These are phyloP conservation scores for Formica selysi DNA, from an alignment of 1,140 invertebrate genomes.

Conservation along the genomic window DNA sequence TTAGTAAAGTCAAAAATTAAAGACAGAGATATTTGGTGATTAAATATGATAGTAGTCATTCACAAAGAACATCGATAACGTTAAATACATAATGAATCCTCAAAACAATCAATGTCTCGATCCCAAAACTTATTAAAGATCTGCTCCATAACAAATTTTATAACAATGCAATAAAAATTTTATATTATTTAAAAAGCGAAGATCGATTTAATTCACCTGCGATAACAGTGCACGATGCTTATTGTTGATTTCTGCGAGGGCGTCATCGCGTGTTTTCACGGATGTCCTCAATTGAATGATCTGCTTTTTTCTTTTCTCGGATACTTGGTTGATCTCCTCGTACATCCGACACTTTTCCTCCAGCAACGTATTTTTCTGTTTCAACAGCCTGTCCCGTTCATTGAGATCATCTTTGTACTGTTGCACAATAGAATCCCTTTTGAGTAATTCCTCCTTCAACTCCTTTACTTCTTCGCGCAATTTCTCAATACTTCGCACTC, in stretches of 20 bases:
- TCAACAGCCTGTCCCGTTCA: conserved; percentile 81
- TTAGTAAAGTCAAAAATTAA: not conserved
- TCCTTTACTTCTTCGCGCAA: conserved; percentile 79
- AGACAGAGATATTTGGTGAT: too few relatives aligned
- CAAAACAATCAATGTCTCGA: not conserved
- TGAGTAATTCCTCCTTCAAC: conserved; percentile 84
- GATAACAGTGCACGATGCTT: conserved; percentile 82
- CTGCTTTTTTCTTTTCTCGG: conserved; percentile 84
- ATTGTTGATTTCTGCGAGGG: conserved; percentile 83
- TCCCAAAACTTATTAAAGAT: not conserved
- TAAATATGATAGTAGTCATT: too few relatives aligned
- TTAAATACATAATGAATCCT: not conserved
- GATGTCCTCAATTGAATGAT: conserved; percentile 82
- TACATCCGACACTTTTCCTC: conserved; percentile 81
- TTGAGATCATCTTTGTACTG: conserved; percentile 80
- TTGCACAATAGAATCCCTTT: conserved; percentile 78
- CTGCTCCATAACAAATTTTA: not conserved
- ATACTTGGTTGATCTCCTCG: conserved; percentile 78
- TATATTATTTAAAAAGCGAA: not conserved
- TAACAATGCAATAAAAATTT: not conserved
- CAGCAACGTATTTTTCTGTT: conserved; percentile 79
- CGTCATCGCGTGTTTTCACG: conserved; percentile 82
- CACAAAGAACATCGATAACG: not conserved
- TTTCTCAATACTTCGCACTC: conserved; percentile 76
- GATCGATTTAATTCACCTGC: conserved; percentile 76